These are phyloP conservation scores for Mycogona germanica DNA, from an alignment of 2,888 invertebrate species.

Conservation along the genomic window DNA sequence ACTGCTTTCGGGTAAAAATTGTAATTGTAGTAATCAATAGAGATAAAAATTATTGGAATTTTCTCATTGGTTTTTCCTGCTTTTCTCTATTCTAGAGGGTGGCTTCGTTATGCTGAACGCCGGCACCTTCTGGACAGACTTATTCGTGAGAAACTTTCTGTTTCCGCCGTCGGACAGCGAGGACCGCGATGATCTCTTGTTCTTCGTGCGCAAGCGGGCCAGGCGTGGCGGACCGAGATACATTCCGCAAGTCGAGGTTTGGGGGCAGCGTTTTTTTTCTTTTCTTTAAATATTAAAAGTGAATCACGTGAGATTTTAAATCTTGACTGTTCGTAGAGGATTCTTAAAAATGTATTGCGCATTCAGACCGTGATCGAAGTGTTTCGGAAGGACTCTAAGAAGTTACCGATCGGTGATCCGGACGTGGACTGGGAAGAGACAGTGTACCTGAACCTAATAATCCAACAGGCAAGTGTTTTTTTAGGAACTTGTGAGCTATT, in stretches of 20 bases:
- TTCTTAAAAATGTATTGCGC: neutral
- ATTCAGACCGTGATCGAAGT: slow-evolving; percentile 86
- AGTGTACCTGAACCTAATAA: slow-evolving; percentile 89
- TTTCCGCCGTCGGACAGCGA: slow-evolving; percentile 70
- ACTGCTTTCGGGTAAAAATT: too few relatives aligned
- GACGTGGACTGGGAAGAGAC: slow-evolving; percentile 99
- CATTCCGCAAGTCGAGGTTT: slow-evolving; percentile 77
- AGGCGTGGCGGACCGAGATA: slow-evolving; percentile 75
- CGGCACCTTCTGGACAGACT: slow-evolving; percentile 89
- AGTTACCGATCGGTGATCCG: slow-evolving; percentile 89
- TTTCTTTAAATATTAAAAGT: neutral
- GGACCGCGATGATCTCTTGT: slow-evolving; percentile 86
- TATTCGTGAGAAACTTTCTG: slow-evolving; percentile 86
- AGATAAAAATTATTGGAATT: too few relatives aligned
- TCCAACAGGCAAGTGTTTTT: slow-evolving; percentile 58
- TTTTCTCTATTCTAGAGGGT: slow-evolving; percentile 48
- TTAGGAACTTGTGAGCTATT: neutral
- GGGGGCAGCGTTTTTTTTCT: neutral
- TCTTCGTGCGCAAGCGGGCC: slow-evolving; percentile 88
- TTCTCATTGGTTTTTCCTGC: too few relatives aligned
- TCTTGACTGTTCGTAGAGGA: neutral
- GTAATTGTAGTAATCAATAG: too few relatives aligned
- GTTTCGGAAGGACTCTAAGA: slow-evolving; percentile 91
- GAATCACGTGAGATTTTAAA: neutral
- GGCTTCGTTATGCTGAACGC: slow-evolving; percentile 87